A percentile compares a stretch with the other conserved stretches of the same genome.
Evolutionary conservation across 2,888 invertebrate genomes (phyloP).

Genomic region (Drosophila colorata): DNA sequence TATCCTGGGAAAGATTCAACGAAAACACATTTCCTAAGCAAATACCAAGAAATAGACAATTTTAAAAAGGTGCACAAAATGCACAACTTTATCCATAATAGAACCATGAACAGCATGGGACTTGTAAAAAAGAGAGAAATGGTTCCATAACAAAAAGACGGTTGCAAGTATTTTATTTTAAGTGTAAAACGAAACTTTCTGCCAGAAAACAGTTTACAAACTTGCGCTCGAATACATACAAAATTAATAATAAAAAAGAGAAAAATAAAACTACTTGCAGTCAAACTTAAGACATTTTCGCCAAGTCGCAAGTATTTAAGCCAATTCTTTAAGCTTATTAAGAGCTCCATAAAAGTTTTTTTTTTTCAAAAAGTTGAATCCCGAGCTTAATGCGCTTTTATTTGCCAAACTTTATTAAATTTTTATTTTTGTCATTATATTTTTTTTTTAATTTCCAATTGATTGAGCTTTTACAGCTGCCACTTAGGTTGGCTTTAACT

Average conservation of each 20-base stretch:
- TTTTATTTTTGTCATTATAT: background rate
- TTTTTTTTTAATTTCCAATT: background rate
- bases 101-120: background rate
- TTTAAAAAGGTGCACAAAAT: background rate
- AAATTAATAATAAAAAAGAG: slow-evolving; percentile 1
- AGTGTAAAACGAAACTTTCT: background rate
- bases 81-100: slow-evolving; percentile 5
- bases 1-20: slow-evolving; percentile 9
- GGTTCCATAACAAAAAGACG: background rate
- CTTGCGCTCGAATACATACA: slow-evolving; percentile 2
- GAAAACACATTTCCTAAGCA: slow-evolving; percentile 50
- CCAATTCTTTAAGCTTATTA: slow-evolving; percentile 26
- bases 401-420: background rate
- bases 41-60: slow-evolving; percentile 10
- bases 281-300: background rate
- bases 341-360: slow-evolving; percentile 11
- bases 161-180: slow-evolving; percentile 8
- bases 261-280: slow-evolving; percentile 1
- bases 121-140: background rate
- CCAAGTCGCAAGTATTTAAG: slow-evolving; percentile 13
- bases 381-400: background rate
- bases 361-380: too few relatives aligned
- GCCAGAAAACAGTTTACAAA: background rate
- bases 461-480: slow-evolving; percentile 1
- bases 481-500: background rate